Percentiles rank a stretch among this genome's conserved stretches.
phyloP scores from a whole-genome alignment of 2,113 vertebrate genomes.

The Leptobrachium ailaonicum region DNA sequence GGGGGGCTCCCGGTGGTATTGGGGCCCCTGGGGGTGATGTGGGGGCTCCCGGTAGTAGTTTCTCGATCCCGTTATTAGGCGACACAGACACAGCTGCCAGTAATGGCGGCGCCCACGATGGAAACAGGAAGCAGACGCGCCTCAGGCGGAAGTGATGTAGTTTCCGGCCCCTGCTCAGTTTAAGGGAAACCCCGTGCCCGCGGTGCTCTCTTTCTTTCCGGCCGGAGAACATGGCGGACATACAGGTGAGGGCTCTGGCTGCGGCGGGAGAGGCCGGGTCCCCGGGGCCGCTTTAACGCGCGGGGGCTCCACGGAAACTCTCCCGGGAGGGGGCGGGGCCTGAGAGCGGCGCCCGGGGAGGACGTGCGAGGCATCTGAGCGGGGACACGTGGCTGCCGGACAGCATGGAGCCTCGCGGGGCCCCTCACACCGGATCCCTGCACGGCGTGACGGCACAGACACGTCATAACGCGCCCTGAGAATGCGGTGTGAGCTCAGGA shows the following conservation, averaged over 20 bases:
- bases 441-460: too few species aligned
- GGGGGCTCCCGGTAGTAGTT: too few species aligned
- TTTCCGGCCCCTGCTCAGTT: conserved; percentile 53
- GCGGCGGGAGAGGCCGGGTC: fast-evolving
- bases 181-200: conserved; percentile 57
- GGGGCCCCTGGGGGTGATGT: too few species aligned
- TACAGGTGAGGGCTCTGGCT: conserved; percentile 69
- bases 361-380: neutral
- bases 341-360: neutral
- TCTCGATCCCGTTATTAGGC: too few species aligned
- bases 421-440: too few species aligned
- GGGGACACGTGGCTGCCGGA: too few species aligned
- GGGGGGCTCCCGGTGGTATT: too few species aligned
- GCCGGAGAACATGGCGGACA: conserved; percentile 82
- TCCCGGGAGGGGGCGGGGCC: neutral
- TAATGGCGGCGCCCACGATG: neutral
- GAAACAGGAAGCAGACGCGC: neutral
- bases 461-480: too few species aligned
- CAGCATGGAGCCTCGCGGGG: too few species aligned
- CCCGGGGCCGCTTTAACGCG: too few species aligned
- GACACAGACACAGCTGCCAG: neutral
- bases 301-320: neutral
- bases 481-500: too few species aligned
- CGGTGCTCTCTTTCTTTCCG: conserved; percentile 72
- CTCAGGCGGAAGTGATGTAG: conserved; percentile 54